Conservation (phyloP, 2,888 invertebrate species). For the Ectemnius continuus region DNA sequence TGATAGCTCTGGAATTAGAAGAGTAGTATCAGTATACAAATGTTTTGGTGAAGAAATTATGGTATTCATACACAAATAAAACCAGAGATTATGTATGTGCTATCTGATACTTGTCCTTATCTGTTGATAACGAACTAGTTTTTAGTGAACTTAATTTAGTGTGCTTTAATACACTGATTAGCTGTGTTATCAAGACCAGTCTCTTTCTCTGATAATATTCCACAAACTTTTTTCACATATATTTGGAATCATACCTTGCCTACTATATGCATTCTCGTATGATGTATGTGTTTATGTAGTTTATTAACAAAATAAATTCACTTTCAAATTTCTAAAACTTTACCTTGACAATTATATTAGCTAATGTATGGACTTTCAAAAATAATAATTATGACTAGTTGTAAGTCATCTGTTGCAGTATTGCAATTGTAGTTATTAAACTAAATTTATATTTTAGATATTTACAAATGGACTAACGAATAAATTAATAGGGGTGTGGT, state of each 20-base stretch:
- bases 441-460: slow-evolving; percentile 80
- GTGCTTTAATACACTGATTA: not conserved
- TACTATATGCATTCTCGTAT: not conserved
- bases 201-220: not conserved
- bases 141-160: slow-evolving; percentile 3
- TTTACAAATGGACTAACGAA: slow-evolving; percentile 98
- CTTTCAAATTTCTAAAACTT: not conserved
- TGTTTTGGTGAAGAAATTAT: too few species aligned
- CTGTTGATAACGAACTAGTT: slow-evolving; percentile 16
- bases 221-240: not conserved
- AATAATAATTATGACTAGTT: too few species aligned
- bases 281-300: not conserved
- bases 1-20: not conserved
- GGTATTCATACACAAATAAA: not conserved
- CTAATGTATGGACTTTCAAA: not conserved
- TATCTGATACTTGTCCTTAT: slow-evolving; percentile 28
- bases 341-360: not conserved
- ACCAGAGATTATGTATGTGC: slow-evolving; percentile 11
- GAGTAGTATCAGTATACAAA: not conserved
- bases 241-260: slow-evolving; percentile 6
- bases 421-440: not conserved
- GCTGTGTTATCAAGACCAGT: not conserved
- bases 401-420: not conserved
- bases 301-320: not conserved
- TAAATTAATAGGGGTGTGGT: slow-evolving; percentile 86